Evolutionary conservation across 2,797 vertebrate genomes (phyloP).

Genomic region (Hephaestus fuliginosus): DNA sequence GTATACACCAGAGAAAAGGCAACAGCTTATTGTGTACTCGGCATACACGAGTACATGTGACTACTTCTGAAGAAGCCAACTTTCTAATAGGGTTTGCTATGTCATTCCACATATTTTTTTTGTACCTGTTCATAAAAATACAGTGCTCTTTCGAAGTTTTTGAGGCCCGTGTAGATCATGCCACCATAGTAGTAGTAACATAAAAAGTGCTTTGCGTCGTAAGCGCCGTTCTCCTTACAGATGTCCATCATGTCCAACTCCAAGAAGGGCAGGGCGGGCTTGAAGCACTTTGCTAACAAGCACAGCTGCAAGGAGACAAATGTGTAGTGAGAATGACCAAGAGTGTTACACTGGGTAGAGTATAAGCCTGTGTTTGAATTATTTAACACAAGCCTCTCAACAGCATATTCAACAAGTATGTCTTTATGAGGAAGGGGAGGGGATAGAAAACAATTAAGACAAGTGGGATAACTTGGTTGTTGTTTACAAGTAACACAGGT

Average conservation of each 20-base stretch:
- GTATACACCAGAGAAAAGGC: background rate
- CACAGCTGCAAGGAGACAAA: constrained; percentile 88
- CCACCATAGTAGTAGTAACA: constrained; percentile 99
- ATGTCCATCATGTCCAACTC: constrained; percentile 99
- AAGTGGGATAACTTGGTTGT: background rate
- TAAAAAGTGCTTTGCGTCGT: constrained; percentile 99
- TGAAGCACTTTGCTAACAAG: constrained; percentile 99
- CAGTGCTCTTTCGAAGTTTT: constrained; percentile 98
- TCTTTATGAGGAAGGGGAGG: background rate
- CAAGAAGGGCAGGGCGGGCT: constrained; percentile 96
- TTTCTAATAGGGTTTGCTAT: background rate
- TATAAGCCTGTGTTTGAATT: constrained; percentile 6
- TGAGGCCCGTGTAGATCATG: constrained; percentile 99
- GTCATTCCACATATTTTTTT: background rate
- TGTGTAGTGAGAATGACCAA: background rate
- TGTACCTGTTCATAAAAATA: constrained; percentile 99
- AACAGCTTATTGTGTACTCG: background rate
- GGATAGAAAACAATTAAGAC: background rate
- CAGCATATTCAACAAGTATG: background rate
- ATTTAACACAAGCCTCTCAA: constrained; percentile 21
- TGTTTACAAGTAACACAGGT: background rate
- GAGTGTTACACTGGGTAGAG: background rate
- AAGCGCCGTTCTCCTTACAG: constrained; percentile 99
- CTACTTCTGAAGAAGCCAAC: no score
- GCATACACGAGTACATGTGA: background rate